These are phyloP conservation scores for Steinernema hermaphroditum DNA, from an alignment of 2,888 invertebrate genomes.

Conservation along the genomic window DNA sequence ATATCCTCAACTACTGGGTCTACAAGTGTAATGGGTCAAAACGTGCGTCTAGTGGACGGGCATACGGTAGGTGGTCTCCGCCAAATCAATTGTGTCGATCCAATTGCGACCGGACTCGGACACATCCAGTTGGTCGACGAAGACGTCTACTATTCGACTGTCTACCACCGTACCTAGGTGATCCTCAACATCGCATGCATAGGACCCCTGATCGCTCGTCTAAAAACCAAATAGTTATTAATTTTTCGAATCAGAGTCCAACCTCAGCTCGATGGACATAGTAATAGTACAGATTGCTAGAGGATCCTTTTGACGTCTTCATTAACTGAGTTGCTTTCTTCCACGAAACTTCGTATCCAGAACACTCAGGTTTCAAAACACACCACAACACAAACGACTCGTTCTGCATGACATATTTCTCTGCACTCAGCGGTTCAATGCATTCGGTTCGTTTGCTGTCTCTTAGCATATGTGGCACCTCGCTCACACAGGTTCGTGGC, in stretches of 20 bases:
- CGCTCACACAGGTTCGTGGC: slow-evolving; percentile 7
- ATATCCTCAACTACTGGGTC: background rate
- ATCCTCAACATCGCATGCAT: slow-evolving; percentile 7
- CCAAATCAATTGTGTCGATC: slow-evolving; percentile 13
- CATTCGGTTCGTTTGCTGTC: background rate
- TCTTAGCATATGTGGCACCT: background rate
- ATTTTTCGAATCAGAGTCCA: background rate
- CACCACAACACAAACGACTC: slow-evolving; percentile 17
- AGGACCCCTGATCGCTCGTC: slow-evolving; percentile 1
- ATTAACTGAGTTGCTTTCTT: background rate
- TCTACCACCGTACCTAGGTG: background rate
- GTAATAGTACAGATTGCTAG: background rate
- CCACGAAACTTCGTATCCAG: background rate
- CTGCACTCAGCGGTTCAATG: background rate
- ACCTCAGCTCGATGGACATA: background rate
- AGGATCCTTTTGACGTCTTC: background rate
- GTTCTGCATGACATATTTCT: slow-evolving; percentile 20
- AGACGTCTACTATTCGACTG: background rate
- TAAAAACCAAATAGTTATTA: background rate
- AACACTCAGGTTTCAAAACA: slow-evolving; percentile 2
- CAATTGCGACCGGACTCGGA: background rate
- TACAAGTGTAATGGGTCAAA: background rate
- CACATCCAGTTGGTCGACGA: slow-evolving; percentile 11
- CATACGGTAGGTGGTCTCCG: slow-evolving; percentile 3
- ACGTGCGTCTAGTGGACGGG: background rate